phyloP scores from a whole-genome alignment of 64 coral and sea anemone genomes.

The Anthopleura sola region DNA sequence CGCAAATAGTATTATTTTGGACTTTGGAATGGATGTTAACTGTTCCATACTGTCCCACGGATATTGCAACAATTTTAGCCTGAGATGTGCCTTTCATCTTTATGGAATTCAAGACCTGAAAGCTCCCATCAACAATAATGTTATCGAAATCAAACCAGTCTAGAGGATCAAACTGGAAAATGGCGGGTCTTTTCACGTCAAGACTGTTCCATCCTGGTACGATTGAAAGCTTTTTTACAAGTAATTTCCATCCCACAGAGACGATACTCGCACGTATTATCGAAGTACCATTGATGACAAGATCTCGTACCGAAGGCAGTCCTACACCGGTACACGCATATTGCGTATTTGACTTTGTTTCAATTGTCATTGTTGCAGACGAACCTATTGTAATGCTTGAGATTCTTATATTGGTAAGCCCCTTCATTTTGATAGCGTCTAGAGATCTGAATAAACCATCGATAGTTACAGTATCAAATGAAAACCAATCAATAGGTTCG shows the following conservation, averaged over 20 bases:
- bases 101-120: background rate
- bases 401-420: no score
- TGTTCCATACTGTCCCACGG: no score
- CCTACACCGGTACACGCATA: background rate
- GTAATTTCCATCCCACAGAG: background rate
- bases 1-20: no score
- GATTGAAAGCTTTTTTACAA: background rate
- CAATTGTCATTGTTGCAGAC: background rate
- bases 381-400: background rate
- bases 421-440: no score
- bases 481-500: no score
- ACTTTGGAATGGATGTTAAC: no score
- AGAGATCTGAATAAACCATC: no score
- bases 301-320: background rate
- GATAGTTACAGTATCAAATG: no score
- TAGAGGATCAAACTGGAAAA: background rate
- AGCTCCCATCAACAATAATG: background rate
- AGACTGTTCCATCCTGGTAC: background rate
- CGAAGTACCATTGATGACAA: background rate
- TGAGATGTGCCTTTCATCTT: no score
- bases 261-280: background rate
- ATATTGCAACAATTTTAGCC: no score
- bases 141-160: background rate
- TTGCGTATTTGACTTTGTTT: background rate
- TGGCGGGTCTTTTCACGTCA: no score